Conservation (phyloP, 2,888 invertebrate genomes). For the Auanema sp. region DNA sequence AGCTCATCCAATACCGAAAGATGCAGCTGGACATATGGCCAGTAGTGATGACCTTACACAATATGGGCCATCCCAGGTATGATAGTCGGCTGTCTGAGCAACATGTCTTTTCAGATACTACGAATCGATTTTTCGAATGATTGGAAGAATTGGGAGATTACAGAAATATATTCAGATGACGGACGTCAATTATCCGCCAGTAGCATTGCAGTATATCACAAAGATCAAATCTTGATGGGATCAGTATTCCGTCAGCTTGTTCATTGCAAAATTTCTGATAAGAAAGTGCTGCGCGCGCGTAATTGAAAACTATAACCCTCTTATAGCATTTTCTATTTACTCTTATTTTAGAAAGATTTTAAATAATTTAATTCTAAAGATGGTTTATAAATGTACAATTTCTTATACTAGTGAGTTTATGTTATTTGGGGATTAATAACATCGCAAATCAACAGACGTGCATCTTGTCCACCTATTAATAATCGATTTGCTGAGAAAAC, state of each 20-base stretch:
- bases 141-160: constrained; percentile 22
- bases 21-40: constrained; percentile 22
- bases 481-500: constrained; percentile 40
- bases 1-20: constrained; percentile 31
- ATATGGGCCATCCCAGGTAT: constrained; percentile 29
- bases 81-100: neutral
- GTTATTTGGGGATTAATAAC: constrained; percentile 44
- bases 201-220: constrained; percentile 24
- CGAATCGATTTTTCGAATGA: constrained; percentile 29
- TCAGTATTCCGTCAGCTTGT: constrained; percentile 26
- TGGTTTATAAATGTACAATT: too few relatives aligned
- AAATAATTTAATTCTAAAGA: too few relatives aligned
- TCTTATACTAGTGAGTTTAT: too few relatives aligned
- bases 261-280: constrained; percentile 24
- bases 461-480: constrained; percentile 57
- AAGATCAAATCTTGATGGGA: constrained; percentile 30
- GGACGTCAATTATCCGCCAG: constrained; percentile 28
- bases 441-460: constrained; percentile 44
- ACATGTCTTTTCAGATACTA: constrained; percentile 20
- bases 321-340: too few relatives aligned
- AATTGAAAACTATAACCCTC: too few relatives aligned
- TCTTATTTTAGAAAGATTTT: too few relatives aligned
- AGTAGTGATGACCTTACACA: constrained; percentile 13
- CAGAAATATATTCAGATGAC: constrained; percentile 32
- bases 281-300: neutral